Conservation (phyloP, 1,140 invertebrate genomes). For the Papilio xuthus region DNA sequence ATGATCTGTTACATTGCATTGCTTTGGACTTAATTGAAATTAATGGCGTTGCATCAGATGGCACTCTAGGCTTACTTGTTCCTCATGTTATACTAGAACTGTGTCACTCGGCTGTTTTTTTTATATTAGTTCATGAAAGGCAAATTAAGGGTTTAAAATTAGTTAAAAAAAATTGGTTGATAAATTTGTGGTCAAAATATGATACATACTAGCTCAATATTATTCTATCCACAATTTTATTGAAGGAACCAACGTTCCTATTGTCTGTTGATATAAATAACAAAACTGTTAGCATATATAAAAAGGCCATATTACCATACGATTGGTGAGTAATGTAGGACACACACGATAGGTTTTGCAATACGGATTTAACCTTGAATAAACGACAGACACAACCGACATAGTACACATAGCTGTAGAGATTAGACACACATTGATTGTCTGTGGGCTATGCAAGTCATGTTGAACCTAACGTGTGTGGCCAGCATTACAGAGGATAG, state of each 20-base stretch:
- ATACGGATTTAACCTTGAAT: too few species aligned
- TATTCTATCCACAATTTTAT: too few species aligned
- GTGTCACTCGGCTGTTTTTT: background rate
- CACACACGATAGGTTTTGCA: too few species aligned
- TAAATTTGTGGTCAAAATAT: too few species aligned
- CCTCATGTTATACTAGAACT: background rate
- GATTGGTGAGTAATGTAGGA: background rate
- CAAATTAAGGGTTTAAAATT: too few species aligned
- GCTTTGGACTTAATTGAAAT: conserved; percentile 13
- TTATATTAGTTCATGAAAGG: too few species aligned
- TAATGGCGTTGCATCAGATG: conserved; percentile 16
- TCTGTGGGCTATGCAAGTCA: background rate
- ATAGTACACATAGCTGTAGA: too few species aligned
- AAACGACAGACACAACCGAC: too few species aligned
- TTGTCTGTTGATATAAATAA: background rate
- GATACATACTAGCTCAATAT: too few species aligned
- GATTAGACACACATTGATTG: too few species aligned
- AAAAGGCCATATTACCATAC: background rate
- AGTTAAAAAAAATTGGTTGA: too few species aligned
- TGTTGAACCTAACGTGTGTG: background rate
- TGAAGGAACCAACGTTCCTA: background rate
- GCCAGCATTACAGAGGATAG: background rate
- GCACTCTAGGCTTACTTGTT: conserved; percentile 19
- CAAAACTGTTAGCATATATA: background rate
- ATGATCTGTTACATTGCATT: background rate